phyloP scores from a whole-genome alignment of 2,113 vertebrate species.

The Procapra przewalskii region DNA sequence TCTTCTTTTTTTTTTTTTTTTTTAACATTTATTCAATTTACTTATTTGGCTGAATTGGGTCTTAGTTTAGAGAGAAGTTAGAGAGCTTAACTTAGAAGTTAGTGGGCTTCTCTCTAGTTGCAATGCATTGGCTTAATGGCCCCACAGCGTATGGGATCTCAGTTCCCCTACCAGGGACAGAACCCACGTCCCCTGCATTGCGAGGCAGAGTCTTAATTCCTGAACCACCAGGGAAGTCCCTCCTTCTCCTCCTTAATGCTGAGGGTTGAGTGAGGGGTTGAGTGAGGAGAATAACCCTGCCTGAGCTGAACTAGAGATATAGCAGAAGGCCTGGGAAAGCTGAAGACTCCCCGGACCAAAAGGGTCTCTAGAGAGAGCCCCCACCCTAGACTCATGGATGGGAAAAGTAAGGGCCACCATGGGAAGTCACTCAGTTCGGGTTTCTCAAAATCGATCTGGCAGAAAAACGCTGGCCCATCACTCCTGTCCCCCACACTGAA shows the following conservation, averaged over 20 bases:
- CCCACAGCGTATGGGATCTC: neutral
- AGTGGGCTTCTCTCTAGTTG: neutral
- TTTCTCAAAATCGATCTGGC: neutral
- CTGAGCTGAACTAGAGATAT: neutral
- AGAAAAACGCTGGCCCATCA: rapidly evolving
- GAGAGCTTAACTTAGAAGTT: neutral
- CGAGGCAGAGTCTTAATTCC: neutral
- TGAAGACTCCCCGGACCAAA: neutral
- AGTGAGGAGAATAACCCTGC: rapidly evolving
- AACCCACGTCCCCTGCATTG: neutral
- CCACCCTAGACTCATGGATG: neutral
- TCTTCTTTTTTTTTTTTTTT: neutral
- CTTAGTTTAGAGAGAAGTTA: neutral
- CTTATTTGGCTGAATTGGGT: neutral
- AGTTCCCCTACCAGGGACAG: neutral
- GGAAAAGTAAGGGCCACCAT: neutral
- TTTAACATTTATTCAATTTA: neutral
- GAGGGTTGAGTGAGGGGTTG: rapidly evolving
- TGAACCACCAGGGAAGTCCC: neutral
- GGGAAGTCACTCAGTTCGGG: neutral
- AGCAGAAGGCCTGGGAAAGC: too few relatives aligned
- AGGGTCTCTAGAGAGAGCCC: neutral
- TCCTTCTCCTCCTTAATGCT: neutral
- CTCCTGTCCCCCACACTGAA: neutral
- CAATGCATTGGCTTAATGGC: neutral